These are phyloP conservation scores for Hybos culiciformis DNA, from an alignment of 2,888 invertebrate species.

Conservation along the genomic window DNA sequence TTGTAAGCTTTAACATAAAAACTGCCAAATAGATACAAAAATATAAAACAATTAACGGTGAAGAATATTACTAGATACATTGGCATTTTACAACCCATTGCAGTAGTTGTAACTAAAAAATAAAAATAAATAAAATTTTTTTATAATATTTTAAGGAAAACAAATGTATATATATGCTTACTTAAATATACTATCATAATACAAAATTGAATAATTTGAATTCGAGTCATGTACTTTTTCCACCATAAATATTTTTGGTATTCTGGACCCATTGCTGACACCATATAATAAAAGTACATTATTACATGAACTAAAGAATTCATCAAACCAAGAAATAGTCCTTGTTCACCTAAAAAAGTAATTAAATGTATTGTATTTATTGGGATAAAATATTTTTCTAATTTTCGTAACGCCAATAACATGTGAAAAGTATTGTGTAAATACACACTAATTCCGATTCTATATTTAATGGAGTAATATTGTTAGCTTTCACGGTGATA, in stretches of 20 bases:
- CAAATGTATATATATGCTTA: too few species aligned
- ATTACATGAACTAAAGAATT: constrained; percentile 39
- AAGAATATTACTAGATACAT: constrained; percentile 44
- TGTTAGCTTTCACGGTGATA: too few species aligned
- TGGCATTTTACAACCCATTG: constrained; percentile 42
- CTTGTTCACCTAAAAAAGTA: constrained; percentile 31
- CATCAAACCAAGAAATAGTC: constrained; percentile 37
- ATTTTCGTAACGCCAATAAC: too few species aligned
- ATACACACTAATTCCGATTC: too few species aligned
- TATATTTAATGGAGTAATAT: too few species aligned
- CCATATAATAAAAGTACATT: constrained; percentile 41
- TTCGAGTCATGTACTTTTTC: constrained; percentile 41
- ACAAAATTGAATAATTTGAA: constrained; percentile 46
- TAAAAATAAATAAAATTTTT: too few species aligned
- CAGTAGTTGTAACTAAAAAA: constrained; percentile 37
- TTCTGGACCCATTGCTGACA: constrained; percentile 38
- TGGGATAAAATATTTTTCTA: too few species aligned
- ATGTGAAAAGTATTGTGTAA: too few species aligned
- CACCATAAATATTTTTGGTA: constrained; percentile 41
- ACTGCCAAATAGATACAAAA: constrained; percentile 44
- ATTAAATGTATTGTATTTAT: too few species aligned
- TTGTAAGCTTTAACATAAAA: constrained; percentile 45
- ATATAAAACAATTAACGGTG: constrained; percentile 40
- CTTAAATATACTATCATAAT: constrained; percentile 52
- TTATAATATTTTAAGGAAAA: too few species aligned